phyloP scores from a whole-genome alignment of 1,140 invertebrate genomes.

The Leptoteleia sp. region DNA sequence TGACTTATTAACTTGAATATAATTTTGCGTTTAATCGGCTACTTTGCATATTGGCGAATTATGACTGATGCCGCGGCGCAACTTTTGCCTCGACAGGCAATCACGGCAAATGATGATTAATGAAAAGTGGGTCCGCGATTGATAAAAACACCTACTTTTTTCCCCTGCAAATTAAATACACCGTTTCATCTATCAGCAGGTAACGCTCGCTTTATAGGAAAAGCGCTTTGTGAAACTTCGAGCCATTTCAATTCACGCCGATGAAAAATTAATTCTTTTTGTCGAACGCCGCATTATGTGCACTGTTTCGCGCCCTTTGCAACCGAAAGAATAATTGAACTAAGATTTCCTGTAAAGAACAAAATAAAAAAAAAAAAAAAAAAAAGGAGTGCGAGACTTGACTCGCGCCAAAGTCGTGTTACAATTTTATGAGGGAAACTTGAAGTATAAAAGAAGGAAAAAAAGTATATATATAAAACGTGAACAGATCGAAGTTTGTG shows the following conservation, averaged over 20 bases:
- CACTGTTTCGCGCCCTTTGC: constrained; percentile 1
- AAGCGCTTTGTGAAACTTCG: constrained; percentile 13
- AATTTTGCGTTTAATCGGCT: constrained; percentile 9
- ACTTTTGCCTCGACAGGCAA: too few species aligned
- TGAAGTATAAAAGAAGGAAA: constrained; percentile 5
- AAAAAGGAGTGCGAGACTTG: not conserved
- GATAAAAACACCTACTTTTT: constrained; percentile 13
- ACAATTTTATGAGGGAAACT: constrained; percentile 6
- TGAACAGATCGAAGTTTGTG: not conserved
- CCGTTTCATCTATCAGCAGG: constrained; percentile 24
- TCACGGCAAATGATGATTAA: constrained; percentile 14
- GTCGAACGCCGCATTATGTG: not conserved
- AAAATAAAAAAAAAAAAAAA: too few species aligned
- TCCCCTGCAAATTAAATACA: constrained; percentile 17
- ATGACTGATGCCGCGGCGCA: constrained; percentile 2
- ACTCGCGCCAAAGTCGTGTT: constrained; percentile 4
- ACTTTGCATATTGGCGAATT: not conserved
- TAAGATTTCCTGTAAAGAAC: too few species aligned
- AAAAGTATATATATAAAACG: too few species aligned
- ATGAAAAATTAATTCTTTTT: constrained; percentile 18
- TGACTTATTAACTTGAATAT: constrained; percentile 48
- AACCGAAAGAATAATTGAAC: constrained; percentile 1
- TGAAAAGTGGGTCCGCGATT: constrained; percentile 9
- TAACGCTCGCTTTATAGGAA: constrained; percentile 1
- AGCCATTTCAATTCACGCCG: not conserved